Conservation (phyloP, 2,113 vertebrate genomes). For the Empidonax alnorum region DNA sequence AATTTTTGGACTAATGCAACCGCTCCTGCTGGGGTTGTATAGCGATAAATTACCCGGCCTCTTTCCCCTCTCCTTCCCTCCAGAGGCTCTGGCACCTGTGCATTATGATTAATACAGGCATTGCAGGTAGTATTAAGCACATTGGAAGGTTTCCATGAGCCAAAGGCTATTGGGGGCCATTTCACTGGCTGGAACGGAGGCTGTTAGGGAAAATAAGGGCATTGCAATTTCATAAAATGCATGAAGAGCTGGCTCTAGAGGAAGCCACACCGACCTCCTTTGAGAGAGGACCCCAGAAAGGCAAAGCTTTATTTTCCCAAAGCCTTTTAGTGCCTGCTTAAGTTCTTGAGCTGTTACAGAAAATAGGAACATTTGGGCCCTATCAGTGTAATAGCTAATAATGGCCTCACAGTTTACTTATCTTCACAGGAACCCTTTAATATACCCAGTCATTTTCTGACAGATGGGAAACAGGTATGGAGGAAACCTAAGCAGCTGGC, state of each 20-base stretch:
- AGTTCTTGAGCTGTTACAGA: constrained; percentile 27
- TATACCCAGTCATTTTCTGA: neutral
- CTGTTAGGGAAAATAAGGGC: neutral
- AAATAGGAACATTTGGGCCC: constrained; percentile 43
- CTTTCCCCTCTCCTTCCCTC: neutral
- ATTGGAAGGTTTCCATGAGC: neutral
- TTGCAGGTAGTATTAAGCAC: neutral
- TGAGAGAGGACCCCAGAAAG: neutral
- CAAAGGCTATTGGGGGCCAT: neutral
- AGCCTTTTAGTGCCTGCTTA: constrained; percentile 15
- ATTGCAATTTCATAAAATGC: neutral
- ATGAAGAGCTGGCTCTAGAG: neutral
- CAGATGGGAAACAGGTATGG: constrained; percentile 41
- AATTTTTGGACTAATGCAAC: constrained; percentile 20
- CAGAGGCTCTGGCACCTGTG: neutral
- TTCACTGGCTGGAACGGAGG: neutral
- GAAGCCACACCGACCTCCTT: neutral
- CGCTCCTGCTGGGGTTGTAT: neutral
- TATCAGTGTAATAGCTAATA: constrained; percentile 22
- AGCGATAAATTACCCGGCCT: neutral
- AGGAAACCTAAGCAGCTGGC: constrained; percentile 25
- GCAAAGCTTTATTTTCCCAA: neutral
- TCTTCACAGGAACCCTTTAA: neutral
- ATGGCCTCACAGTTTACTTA: constrained; percentile 11
- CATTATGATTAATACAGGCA: neutral